phyloP scores from a whole-genome alignment of 2,113 vertebrate genomes.

The Mesitornis unicolor region DNA sequence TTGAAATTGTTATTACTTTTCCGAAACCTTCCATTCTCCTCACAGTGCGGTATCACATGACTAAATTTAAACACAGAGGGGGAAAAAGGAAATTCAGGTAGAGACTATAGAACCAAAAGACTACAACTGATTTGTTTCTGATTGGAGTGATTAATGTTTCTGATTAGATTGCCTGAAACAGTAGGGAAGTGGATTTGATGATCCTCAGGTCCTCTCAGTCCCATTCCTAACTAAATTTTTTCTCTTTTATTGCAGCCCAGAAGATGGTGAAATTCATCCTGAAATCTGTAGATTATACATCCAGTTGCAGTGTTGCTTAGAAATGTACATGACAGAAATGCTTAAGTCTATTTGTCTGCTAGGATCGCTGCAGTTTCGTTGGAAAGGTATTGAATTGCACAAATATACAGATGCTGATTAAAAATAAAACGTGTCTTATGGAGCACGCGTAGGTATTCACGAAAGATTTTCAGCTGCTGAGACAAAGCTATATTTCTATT shows the following conservation, averaged over 20 bases:
- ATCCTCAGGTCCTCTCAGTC: not conserved
- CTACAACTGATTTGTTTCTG: not conserved
- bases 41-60: not conserved
- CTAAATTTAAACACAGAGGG: not conserved
- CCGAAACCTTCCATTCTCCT: not conserved
- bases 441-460: not conserved
- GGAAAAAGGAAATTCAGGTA: not conserved
- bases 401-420: not conserved
- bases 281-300: slow-evolving; percentile 97
- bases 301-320: slow-evolving; percentile 96
- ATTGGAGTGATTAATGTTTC: too few species aligned
- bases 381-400: slow-evolving; percentile 84
- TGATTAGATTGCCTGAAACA: not conserved
- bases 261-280: slow-evolving; percentile 96
- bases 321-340: slow-evolving; percentile 99
- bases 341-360: slow-evolving; percentile 95
- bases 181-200: not conserved
- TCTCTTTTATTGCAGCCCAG: slow-evolving; percentile 80
- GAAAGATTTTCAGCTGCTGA: not conserved
- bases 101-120: not conserved
- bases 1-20: not conserved
- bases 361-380: slow-evolving; percentile 94
- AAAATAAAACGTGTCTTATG: not conserved
- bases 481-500: not conserved
- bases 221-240: not conserved